Evolutionary conservation across 2,113 vertebrate genomes (phyloP).

Genomic region (Eidolon helvum): DNA sequence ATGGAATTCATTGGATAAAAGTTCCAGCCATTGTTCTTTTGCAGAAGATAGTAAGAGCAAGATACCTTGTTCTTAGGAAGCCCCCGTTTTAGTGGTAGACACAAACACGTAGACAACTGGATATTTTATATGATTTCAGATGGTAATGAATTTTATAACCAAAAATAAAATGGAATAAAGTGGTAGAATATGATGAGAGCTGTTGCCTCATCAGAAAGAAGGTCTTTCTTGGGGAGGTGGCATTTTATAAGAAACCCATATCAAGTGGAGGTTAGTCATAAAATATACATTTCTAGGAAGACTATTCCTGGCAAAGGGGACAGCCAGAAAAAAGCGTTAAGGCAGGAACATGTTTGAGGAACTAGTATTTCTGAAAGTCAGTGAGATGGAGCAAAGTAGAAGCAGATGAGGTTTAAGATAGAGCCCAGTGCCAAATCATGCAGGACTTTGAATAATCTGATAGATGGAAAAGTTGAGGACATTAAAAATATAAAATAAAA

Average conservation of each 20-base stretch:
- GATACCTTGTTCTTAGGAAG: not conserved
- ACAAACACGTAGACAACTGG: not conserved
- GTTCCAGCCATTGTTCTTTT: not conserved
- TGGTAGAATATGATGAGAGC: not conserved
- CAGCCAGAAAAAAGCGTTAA: not conserved
- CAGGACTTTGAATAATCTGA: not conserved
- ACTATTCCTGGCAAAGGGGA: not conserved
- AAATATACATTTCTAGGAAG: not conserved
- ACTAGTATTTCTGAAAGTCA: not conserved
- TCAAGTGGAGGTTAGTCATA: not conserved
- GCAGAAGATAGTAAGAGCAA: not conserved
- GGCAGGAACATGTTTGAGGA: not conserved
- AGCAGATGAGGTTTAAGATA: not conserved
- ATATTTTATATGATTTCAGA: constrained; percentile 24
- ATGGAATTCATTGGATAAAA: not conserved
- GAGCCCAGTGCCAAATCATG: not conserved
- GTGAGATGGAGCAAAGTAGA: not conserved
- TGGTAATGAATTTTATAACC: not conserved
- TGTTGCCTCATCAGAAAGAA: not conserved
- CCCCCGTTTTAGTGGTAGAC: not conserved
- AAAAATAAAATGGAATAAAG: not conserved
- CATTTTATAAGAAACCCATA: not conserved
- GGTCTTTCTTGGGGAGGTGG: not conserved
- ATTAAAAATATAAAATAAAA: not conserved
- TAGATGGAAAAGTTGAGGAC: not conserved